Evolutionary conservation across 2,797 vertebrate species (phyloP), one percentile per base, ranked within the genome.

Genomic region (Helicolenus hilgendorfi): DNA sequence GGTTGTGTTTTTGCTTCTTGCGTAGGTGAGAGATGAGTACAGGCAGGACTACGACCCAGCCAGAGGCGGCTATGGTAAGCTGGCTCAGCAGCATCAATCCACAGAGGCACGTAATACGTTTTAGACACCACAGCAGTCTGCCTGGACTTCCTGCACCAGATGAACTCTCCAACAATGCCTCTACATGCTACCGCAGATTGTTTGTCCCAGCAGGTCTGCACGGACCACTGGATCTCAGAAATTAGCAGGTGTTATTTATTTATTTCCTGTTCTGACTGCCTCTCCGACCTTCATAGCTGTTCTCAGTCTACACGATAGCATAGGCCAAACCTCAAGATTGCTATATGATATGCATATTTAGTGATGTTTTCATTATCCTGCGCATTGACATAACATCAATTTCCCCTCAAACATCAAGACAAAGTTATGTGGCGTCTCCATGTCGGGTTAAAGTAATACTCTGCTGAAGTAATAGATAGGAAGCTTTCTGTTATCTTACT

Each of bases 1-100:
- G 36, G 49, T 7, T 80, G 41, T 58, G 33, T 58, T 36, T 82
- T 3, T 60, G 20, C 77, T 0, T 41, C 13, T 13, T 31, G 15
- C 87, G 67, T 70, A 98, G 98, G 97, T 98, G 77, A 97, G 98
- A 91, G 98, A 98, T 79, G 98, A 98, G 87, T 98, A 98, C 95
- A 96, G 98, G 53, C 96, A 97, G 78, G 98, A 98, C 88, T 98
- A 98, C 7, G 98, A 98, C 79, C 98, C 98, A 15, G 98, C 98
- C 73, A 96, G 98, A 96, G 98, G 98, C 0, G 97, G 98, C 79
- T 98, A 98, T 15, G 98, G 98, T 33, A 98, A 98, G 91, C 85
- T 98, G 74, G 96, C 96, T 76, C 96, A 97, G 86, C 97, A 97
- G 69, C 97, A 98, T 70, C 97, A 97, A 92, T 76, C 84, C 59